A percentile compares a stretch with the other conserved stretches of the same genome.
Evolutionary conservation across 2,113 vertebrate species (phyloP).

Genomic region (Brachypodius melanocephalos): DNA sequence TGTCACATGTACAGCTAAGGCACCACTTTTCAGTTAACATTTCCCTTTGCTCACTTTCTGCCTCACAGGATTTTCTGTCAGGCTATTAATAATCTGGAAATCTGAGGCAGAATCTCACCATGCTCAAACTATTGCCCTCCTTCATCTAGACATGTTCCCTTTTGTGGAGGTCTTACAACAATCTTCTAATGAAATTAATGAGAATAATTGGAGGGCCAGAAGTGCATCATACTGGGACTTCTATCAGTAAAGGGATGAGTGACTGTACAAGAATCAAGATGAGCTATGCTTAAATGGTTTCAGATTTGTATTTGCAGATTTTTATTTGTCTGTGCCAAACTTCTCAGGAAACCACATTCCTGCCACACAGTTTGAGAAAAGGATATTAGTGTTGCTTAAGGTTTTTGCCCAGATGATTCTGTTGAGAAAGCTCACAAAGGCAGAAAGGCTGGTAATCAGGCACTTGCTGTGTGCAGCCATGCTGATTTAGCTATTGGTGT

Average conservation of each 20-base stretch:
- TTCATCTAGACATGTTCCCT: background rate
- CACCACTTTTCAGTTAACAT: background rate
- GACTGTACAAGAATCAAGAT: fast-evolving
- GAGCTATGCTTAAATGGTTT: background rate
- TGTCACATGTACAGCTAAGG: background rate
- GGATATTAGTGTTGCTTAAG: background rate
- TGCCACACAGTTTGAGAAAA: background rate
- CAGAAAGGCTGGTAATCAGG: background rate
- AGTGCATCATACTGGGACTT: background rate
- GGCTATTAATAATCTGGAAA: background rate
- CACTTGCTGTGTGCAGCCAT: fast-evolving
- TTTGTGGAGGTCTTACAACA: fast-evolving
- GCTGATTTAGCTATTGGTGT: background rate
- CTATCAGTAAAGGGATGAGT: background rate
- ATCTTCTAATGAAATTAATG: background rate
- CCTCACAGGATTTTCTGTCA: background rate
- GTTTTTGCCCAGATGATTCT: background rate
- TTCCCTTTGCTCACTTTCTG: background rate
- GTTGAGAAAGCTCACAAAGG: background rate
- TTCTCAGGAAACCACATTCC: background rate
- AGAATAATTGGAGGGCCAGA: background rate
- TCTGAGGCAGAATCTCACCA: background rate
- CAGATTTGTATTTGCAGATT: background rate
- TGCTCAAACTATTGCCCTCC: background rate
- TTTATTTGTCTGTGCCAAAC: background rate